phyloP scores from a whole-genome alignment of 2,888 invertebrate species.

The Strigamia crassipes region DNA sequence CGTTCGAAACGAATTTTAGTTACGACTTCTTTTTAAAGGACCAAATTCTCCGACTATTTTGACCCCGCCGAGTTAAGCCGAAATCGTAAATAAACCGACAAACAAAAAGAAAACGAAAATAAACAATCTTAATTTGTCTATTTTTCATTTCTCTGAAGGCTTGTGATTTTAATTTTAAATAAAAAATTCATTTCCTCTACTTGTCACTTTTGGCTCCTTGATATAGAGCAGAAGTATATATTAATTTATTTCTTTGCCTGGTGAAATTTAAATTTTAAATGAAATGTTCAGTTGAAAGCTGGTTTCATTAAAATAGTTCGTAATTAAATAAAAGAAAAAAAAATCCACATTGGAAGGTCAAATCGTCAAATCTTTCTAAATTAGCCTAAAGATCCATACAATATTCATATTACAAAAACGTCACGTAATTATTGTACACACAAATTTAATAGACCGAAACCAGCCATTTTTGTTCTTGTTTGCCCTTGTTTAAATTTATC shows the following conservation, averaged over 20 bases:
- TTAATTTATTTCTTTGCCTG: background rate
- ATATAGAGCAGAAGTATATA: background rate
- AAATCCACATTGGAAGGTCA: background rate
- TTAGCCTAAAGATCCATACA: background rate
- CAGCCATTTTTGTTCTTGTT: no score
- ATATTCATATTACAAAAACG: background rate
- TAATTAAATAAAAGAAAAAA: background rate
- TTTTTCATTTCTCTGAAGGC: background rate
- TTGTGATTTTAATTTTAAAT: background rate
- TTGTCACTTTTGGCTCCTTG: background rate
- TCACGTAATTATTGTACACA: background rate
- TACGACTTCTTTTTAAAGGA: background rate
- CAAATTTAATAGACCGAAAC: no score
- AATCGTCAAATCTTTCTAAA: background rate
- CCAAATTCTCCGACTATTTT: background rate
- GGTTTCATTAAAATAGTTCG: background rate
- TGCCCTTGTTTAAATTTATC: no score
- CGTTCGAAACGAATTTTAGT: slow-evolving; percentile 5
- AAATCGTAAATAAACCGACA: no score
- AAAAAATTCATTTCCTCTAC: background rate
- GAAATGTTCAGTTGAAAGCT: slow-evolving; percentile 15
- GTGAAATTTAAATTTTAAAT: slow-evolving; percentile 26
- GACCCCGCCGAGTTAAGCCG: background rate
- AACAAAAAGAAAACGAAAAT: no score
- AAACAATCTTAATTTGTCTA: no score